Evolutionary conservation across 2,888 invertebrate genomes (phyloP).

Genomic region (Caenorhabditis virilis): DNA sequence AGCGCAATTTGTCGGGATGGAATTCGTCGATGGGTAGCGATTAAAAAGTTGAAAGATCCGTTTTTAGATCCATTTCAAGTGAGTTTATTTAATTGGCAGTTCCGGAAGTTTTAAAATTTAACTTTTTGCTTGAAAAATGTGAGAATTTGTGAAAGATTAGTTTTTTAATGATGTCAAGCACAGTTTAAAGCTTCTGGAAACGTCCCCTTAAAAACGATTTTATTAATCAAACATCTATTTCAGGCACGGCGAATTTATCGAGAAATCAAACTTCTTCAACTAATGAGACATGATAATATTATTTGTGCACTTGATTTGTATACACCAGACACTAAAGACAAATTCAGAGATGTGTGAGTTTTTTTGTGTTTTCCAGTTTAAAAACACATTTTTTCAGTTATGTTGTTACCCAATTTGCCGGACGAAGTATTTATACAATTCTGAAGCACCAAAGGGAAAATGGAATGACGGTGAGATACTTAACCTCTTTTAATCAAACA

Average conservation of each 20-base stretch:
- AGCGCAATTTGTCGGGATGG: conserved; percentile 42
- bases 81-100: no score
- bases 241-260: conserved; percentile 91
- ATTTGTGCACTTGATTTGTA: conserved; percentile 71
- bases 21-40: conserved; percentile 49
- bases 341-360: conserved; percentile 60
- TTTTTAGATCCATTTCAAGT: conserved; percentile 47
- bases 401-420: conserved; percentile 65
- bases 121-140: neutral
- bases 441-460: conserved; percentile 33
- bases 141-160: neutral
- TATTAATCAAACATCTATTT: no score
- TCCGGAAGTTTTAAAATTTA: conserved; percentile 4
- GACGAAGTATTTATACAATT: conserved; percentile 53
- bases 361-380: neutral
- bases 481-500: conserved; percentile 82
- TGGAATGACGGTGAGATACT: conserved; percentile 8
- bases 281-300: conserved; percentile 99
- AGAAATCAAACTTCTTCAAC: conserved; percentile 90
- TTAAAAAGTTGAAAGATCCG: conserved; percentile 62
- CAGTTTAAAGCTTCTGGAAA: no score
- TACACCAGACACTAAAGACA: conserved; percentile 54
- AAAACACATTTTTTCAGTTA: conserved; percentile 50
- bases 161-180: no score
- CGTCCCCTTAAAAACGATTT: no score